Base-by-base conservation (phyloP, 2,888 invertebrate species). In the Hypolimnas misippus region DNA sequence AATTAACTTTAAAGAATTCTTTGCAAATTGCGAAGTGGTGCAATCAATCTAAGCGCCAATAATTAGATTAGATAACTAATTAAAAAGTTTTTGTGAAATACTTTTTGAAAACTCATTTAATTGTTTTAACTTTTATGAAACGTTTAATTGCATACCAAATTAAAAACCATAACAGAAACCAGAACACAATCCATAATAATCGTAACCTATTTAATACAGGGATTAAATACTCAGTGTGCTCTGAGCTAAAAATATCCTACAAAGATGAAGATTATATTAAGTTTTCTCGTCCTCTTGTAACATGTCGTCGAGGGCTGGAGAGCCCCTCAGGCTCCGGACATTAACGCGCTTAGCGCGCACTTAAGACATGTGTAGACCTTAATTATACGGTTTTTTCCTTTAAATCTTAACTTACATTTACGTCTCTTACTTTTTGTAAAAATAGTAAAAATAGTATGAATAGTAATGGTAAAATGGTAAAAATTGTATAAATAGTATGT, bases 341-440 rank as follows among this genome's bases (percentile, higher is more conserved):
- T 65, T 62, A 65, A 62, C 33, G 31, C 25, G 21, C 40, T 61
- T 31, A 62, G 49, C 53, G 57, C 57, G 61, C 62, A 57, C 62
- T 61, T 40, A 33, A 56, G 51, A 54, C 19, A 17, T 57, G 53
- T 35, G 35, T 53, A 59, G 53, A 33, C 19, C 25, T 59, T 53
- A 54, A 59, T 59, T 53, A 53, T 46, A 17, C 46, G 17, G 38
- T 42, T 46, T 44, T 19, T 52, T 54, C 29, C 46, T 16, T 46
- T 54, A 60, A 54, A 46, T 17, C 35, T 60, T 46, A 46, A 25
- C 21, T 35, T 35, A 53, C 19, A 60, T 60, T 60, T 29, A 38
- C 44, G 44, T 58, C 19, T 31, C 19, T 44, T 33, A 33, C 21
- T 7, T 8, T 35, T 33, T 44, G 31, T n/a, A n/a, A n/a, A n/a